These are phyloP conservation scores for Cephus runcator DNA, from an alignment of 2,888 invertebrate genomes.

Conservation along the genomic window DNA sequence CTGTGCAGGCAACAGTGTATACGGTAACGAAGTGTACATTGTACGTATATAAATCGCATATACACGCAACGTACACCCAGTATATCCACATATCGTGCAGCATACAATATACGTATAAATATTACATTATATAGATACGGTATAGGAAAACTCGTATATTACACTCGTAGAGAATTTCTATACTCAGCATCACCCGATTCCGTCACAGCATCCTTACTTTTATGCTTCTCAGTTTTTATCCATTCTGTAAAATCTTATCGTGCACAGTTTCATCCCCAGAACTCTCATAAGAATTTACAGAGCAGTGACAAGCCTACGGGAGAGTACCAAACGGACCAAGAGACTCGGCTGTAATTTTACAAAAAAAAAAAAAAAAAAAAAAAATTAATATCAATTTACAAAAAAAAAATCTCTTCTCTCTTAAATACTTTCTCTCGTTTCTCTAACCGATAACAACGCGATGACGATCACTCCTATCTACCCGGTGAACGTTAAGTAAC, in stretches of 20 bases:
- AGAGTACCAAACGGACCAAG: neutral
- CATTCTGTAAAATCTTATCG: neutral
- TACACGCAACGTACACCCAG: neutral
- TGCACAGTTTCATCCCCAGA: neutral
- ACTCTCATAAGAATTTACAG: neutral
- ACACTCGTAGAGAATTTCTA: neutral
- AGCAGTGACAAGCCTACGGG: neutral
- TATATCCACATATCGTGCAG: neutral
- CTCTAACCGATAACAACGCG: too few species aligned
- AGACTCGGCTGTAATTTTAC: too few species aligned
- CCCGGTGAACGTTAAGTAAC: conserved; percentile 20
- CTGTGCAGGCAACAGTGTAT: neutral
- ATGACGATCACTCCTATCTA: neutral
- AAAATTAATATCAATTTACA: neutral
- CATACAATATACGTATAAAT: neutral
- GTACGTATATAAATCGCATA: neutral
- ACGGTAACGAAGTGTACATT: neutral
- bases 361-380: neutral
- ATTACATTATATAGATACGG: neutral
- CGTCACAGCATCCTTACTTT: neutral
- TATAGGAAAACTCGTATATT: neutral
- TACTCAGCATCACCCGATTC: neutral
- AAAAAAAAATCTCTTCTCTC: neutral
- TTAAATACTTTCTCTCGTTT: neutral
- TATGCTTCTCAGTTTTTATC: neutral